These are phyloP conservation scores for Brachyptera risi DNA, from an alignment of 2,888 invertebrate genomes.

Conservation along the genomic window DNA sequence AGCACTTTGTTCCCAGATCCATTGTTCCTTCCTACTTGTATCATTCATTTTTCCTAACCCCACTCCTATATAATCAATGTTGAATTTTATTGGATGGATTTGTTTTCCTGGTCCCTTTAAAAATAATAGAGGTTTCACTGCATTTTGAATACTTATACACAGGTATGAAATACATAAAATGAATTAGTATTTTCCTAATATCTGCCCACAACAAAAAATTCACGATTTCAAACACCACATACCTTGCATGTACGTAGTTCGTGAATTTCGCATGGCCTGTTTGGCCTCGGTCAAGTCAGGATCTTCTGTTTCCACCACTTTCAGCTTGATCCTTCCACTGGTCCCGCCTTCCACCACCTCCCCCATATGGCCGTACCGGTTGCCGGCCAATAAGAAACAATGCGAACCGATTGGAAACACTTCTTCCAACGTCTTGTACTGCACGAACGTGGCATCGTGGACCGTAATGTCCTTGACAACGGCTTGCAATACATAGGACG, in stretches of 20 bases:
- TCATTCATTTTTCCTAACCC: too few species aligned
- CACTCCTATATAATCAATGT: too few species aligned
- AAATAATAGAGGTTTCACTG: too few species aligned
- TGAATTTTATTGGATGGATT: too few species aligned
- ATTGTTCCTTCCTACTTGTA: too few species aligned
- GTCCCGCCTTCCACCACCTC: constrained; percentile 54
- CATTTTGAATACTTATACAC: too few species aligned
- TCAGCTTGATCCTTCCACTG: constrained; percentile 58
- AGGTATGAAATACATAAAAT: too few species aligned
- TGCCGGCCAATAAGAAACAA: constrained; percentile 70
- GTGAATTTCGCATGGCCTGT: constrained; percentile 40
- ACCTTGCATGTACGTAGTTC: constrained; percentile 6
- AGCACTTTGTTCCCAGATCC: too few species aligned
- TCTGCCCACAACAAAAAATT: neutral
- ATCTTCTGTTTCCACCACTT: constrained; percentile 50
- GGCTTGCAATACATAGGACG: constrained; percentile 67
- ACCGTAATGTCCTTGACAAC: constrained; percentile 53
- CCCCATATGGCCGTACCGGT: constrained; percentile 77
- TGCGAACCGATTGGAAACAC: constrained; percentile 63
- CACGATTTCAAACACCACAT: too few species aligned
- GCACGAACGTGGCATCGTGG: constrained; percentile 44
- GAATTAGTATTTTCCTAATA: too few species aligned
- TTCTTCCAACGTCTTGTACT: constrained; percentile 51
- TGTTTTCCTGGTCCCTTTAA: too few species aligned
- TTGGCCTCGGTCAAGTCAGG: constrained; percentile 47